A percentile compares a stretch with the other conserved stretches of the same genome.
Conservation (phyloP, 2,113 vertebrate genomes). For the Anolis carolinensis region DNA sequence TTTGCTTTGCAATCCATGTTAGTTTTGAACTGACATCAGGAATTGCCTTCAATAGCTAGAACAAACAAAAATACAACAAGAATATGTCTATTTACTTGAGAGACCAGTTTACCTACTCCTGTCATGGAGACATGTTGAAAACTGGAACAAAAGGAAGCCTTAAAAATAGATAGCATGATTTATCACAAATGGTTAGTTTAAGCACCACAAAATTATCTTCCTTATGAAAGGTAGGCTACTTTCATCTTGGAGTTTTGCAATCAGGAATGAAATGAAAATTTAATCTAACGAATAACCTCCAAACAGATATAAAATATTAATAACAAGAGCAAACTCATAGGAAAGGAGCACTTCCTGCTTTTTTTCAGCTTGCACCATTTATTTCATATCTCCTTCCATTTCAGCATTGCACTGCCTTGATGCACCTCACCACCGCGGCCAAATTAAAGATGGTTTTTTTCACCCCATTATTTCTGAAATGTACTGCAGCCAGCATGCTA, state of each 20-base stretch:
- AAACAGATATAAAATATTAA: conserved; percentile 32
- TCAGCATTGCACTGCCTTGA: conserved; percentile 27
- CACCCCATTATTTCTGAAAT: conserved; percentile 67
- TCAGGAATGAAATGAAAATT: conserved; percentile 30
- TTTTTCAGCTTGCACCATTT: not conserved
- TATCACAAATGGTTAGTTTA: not conserved
- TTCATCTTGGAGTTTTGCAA: not conserved
- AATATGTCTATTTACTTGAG: conserved; percentile 31
- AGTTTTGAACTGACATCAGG: conserved; percentile 38
- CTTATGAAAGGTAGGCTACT: not conserved
- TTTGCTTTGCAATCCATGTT: conserved; percentile 6
- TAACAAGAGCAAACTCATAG: conserved; percentile 7
- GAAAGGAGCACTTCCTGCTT: conserved; percentile 17
- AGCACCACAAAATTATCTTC: conserved; percentile 10
- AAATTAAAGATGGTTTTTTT: conserved; percentile 63
- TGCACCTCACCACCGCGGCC: conserved; percentile 46
- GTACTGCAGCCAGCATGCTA: conserved; percentile 62
- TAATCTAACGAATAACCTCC: conserved; percentile 20
- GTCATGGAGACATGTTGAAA: conserved; percentile 29
- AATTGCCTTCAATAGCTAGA: conserved; percentile 35
- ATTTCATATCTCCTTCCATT: conserved; percentile 13
- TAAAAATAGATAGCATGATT: conserved; percentile 23
- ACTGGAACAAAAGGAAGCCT: conserved; percentile 28
- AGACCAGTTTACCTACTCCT: conserved; percentile 42
- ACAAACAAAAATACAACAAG: not conserved